Conservation (phyloP, 1,140 invertebrate genomes). For the Lepidurus couesii region DNA sequence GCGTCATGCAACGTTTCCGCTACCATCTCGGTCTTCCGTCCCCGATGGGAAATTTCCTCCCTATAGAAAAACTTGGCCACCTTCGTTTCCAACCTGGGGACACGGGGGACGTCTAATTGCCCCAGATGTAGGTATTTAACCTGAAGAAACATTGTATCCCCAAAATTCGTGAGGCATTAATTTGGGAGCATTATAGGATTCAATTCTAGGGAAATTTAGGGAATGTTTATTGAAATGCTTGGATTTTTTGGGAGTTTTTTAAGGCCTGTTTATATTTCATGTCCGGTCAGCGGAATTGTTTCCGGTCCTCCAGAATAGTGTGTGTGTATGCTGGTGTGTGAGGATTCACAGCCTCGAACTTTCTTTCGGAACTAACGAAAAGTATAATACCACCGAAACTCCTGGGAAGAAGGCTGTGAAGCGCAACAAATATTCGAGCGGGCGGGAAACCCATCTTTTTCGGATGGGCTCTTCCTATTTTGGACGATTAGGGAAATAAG, state of each 20-base stretch:
- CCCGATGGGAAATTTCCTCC: constrained; percentile 11
- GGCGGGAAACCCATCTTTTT: constrained; percentile 18
- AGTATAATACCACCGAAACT: constrained; percentile 6
- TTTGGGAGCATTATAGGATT: no score
- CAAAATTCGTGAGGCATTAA: no score
- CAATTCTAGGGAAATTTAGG: background rate
- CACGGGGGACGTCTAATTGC: background rate
- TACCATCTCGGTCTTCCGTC: constrained; percentile 9
- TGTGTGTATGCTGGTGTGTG: background rate
- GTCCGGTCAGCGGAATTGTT: constrained; percentile 8
- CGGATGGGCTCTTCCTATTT: background rate
- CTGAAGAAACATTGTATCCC: no score
- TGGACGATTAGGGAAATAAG: constrained; percentile 10
- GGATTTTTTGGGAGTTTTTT: background rate
- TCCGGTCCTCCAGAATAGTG: background rate
- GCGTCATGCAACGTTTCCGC: constrained; percentile 20
- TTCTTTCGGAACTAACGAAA: constrained; percentile 11
- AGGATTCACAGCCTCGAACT: constrained; percentile 15
- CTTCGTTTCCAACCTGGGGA: constrained; percentile 17
- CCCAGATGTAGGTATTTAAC: no score
- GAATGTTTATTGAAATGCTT: background rate
- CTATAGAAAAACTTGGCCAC: background rate
- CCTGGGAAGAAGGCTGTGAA: constrained; percentile 14
- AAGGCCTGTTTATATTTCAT: background rate
- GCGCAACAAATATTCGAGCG: background rate